Conservation (phyloP, 1,140 invertebrate species). For the Saccostrea glomerata region DNA sequence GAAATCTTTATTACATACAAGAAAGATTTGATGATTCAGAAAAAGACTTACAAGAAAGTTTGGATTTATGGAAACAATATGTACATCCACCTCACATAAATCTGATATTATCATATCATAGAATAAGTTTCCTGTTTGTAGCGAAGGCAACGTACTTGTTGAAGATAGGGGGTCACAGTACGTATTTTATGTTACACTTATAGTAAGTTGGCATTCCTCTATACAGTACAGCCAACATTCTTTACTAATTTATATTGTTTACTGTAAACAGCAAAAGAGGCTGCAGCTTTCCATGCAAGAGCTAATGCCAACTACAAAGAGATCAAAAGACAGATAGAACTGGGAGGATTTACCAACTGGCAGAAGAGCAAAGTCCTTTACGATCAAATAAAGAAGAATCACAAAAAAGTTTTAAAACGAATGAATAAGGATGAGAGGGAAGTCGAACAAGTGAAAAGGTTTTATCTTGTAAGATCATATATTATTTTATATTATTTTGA, state of each 20-base stretch:
- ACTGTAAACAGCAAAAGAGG: background rate
- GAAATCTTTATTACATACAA: background rate
- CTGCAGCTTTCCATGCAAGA: background rate
- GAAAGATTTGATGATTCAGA: background rate
- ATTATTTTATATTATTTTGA: too few species aligned
- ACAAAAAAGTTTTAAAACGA: background rate
- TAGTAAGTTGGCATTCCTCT: too few species aligned
- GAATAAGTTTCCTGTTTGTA: background rate
- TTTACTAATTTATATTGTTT: background rate
- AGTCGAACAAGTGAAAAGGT: background rate
- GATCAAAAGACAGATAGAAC: background rate
- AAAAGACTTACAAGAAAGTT: conserved; percentile 4
- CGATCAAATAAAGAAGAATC: background rate
- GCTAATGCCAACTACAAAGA: background rate
- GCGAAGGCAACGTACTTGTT: background rate
- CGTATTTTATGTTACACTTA: too few species aligned
- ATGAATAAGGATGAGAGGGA: background rate
- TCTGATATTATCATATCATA: background rate
- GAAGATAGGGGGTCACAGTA: background rate
- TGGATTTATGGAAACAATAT: background rate
- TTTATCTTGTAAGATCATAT: background rate
- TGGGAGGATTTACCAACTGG: background rate
- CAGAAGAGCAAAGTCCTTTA: background rate
- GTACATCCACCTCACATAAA: background rate
- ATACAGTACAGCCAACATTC: background rate